A percentile compares a stretch with the other conserved stretches of the same genome.
Evolutionary conservation across 2,888 invertebrate species (phyloP).

Genomic region (Micoletzkya japonica): DNA sequence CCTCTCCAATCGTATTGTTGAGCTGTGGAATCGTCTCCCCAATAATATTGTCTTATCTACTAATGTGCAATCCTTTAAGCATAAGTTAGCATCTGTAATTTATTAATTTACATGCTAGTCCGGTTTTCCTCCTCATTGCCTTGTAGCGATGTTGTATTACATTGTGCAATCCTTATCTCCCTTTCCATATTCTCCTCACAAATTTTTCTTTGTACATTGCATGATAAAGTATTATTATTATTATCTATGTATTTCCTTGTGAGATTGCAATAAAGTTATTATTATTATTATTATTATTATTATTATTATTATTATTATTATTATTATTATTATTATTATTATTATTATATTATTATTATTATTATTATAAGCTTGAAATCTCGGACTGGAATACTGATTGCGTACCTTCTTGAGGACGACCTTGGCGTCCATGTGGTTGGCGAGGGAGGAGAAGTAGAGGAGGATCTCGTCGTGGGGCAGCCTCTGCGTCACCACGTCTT

Average conservation of each 20-base stretch:
- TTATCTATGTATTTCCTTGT: neutral
- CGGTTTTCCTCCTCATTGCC: too few relatives aligned
- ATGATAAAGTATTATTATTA: neutral
- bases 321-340: neutral
- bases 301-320: neutral
- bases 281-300: conserved; percentile 5
- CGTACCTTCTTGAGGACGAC: conserved; percentile 80
- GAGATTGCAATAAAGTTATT: neutral
- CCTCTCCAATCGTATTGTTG: too few relatives aligned
- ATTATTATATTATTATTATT: neutral
- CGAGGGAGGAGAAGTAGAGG: conserved; percentile 88
- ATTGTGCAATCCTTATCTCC: too few relatives aligned
- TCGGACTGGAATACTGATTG: neutral
- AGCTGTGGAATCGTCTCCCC: too few relatives aligned
- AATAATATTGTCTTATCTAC: too few relatives aligned
- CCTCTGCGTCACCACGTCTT: conserved; percentile 82
- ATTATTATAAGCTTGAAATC: neutral
- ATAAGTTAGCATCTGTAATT: too few relatives aligned
- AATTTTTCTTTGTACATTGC: too few relatives aligned
- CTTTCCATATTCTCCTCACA: too few relatives aligned
- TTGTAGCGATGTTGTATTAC: too few relatives aligned
- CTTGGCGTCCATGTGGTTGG: conserved; percentile 95
- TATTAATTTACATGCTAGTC: too few relatives aligned
- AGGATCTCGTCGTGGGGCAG: conserved; percentile 91
- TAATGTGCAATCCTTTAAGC: too few relatives aligned